Conservation (phyloP, 2,797 vertebrate genomes). For the Etheostoma nigrum region DNA sequence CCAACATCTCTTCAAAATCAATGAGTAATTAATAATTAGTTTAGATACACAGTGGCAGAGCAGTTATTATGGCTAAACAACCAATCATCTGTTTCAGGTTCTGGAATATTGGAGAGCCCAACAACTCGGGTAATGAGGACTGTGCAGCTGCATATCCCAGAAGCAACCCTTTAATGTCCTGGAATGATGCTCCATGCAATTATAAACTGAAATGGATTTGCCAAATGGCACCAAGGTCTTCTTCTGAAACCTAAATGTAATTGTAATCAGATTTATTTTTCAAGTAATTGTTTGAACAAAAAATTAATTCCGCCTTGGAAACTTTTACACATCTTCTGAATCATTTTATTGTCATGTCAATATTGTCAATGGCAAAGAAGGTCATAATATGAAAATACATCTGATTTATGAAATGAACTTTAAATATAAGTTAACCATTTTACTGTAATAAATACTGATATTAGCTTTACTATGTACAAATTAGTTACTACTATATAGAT, state of each 20-base stretch:
- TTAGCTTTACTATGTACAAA: conserved; percentile 48
- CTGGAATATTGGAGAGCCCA: conserved; percentile 77
- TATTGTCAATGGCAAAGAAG: conserved; percentile 15
- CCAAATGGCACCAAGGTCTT: conserved; percentile 58
- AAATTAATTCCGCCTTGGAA: neutral
- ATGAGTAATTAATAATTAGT: neutral
- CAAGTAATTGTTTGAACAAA: conserved; percentile 10
- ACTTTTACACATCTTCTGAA: conserved; percentile 5
- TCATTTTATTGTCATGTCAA: conserved; percentile 57
- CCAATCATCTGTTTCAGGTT: conserved; percentile 64
- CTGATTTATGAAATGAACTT: conserved; percentile 40
- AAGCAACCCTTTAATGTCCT: conserved; percentile 63
- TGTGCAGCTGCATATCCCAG: conserved; percentile 76
- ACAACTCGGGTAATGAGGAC: conserved; percentile 63
- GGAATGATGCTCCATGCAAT: conserved; percentile 81
- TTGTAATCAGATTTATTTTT: neutral
- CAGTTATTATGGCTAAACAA: neutral
- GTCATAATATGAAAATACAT: conserved; percentile 44
- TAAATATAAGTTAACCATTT: conserved; percentile 36
- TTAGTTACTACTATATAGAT: conserved; percentile 37
- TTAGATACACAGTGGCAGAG: neutral
- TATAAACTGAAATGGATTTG: conserved; percentile 81
- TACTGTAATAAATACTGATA: conserved; percentile 51
- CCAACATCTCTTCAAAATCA: neutral
- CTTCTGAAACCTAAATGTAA: neutral